Evolutionary conservation across 2,888 invertebrate genomes (phyloP).

Genomic region (Spodoptera exigua): DNA sequence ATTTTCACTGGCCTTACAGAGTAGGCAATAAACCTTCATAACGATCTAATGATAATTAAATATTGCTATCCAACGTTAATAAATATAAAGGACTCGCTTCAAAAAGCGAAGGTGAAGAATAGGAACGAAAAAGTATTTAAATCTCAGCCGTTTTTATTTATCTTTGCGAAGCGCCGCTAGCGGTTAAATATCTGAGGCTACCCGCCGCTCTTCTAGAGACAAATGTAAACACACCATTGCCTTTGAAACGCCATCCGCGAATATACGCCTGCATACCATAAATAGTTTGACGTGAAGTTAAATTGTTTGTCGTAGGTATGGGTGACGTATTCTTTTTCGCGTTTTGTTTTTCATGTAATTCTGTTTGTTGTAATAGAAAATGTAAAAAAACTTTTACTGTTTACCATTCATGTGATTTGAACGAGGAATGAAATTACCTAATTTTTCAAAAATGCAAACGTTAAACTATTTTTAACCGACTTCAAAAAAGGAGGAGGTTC

Average conservation of each 20-base stretch:
- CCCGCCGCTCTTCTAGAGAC: slow-evolving; percentile 74
- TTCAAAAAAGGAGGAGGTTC: too few relatives aligned
- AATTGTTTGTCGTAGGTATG: slow-evolving; percentile 59
- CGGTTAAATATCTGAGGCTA: slow-evolving; percentile 83
- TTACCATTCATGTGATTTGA: too few relatives aligned
- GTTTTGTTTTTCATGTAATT: slow-evolving; percentile 3
- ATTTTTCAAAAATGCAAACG: too few relatives aligned
- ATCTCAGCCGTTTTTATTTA: slow-evolving; percentile 82
- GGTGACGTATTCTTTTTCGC: slow-evolving; percentile 31
- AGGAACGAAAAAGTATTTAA: slow-evolving; percentile 83
- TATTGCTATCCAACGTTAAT: slow-evolving; percentile 43
- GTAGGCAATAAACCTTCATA: slow-evolving; percentile 42
- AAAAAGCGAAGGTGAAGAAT: slow-evolving; percentile 70
- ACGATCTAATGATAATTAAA: slow-evolving; percentile 56
- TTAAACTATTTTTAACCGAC: too few relatives aligned
- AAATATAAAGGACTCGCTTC: slow-evolving; percentile 64
- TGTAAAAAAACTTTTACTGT: background rate
- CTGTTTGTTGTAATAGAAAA: background rate
- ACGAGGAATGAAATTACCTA: too few relatives aligned
- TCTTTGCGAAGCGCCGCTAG: slow-evolving; percentile 79
- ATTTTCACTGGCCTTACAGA: slow-evolving; percentile 19
- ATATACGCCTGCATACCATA: slow-evolving; percentile 63
- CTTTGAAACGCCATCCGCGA: slow-evolving; percentile 80
- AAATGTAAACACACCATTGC: slow-evolving; percentile 82
- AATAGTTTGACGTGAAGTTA: slow-evolving; percentile 62